phyloP scores from a whole-genome alignment of 2,888 invertebrate genomes.

The Corythucha ciliata region DNA sequence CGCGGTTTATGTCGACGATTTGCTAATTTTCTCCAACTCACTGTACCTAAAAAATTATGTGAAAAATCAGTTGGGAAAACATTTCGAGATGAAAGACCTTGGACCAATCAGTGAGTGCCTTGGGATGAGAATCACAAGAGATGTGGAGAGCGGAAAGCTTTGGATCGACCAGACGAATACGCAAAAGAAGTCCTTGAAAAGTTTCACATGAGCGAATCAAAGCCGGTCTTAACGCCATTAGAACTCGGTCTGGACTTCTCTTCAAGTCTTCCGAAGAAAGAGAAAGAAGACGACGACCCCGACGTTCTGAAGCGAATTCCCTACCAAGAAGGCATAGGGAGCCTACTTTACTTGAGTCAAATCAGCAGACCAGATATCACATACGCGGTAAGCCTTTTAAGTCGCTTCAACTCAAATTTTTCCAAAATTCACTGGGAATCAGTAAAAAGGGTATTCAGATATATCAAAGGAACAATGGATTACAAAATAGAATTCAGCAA shows the following conservation, averaged over 20 bases:
- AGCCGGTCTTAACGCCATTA: slow-evolving; percentile 2
- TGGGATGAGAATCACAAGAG: slow-evolving; percentile 26
- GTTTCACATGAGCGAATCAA: neutral
- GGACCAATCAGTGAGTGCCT: slow-evolving; percentile 24
- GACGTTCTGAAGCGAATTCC: too few relatives aligned
- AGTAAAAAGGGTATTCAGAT: slow-evolving; percentile 9
- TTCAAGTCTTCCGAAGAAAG: too few relatives aligned
- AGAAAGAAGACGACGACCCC: neutral
- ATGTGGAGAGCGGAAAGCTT: slow-evolving; percentile 11
- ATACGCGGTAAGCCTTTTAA: slow-evolving; percentile 10
- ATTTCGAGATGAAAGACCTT: slow-evolving; percentile 31
- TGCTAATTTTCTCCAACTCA: slow-evolving; percentile 22
- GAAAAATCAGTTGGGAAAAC: slow-evolving; percentile 19
- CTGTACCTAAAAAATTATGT: slow-evolving; percentile 26
- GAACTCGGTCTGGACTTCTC: neutral
- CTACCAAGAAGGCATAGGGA: slow-evolving; percentile 18
- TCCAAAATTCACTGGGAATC: slow-evolving; percentile 9
- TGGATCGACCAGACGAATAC: slow-evolving; percentile 14
- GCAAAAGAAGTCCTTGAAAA: neutral
- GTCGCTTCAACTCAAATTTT: slow-evolving; percentile 5
- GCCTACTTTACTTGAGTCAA: slow-evolving; percentile 9
- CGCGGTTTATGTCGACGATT: slow-evolving; percentile 33
- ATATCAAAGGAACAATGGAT: slow-evolving; percentile 4
- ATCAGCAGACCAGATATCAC: slow-evolving; percentile 18
- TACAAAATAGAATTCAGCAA: slow-evolving; percentile 15